A percentile compares a stretch with the other conserved stretches of the same genome.
phyloP scores from a whole-genome alignment of 2,888 invertebrate species.

The Eupithecia centaureata region DNA sequence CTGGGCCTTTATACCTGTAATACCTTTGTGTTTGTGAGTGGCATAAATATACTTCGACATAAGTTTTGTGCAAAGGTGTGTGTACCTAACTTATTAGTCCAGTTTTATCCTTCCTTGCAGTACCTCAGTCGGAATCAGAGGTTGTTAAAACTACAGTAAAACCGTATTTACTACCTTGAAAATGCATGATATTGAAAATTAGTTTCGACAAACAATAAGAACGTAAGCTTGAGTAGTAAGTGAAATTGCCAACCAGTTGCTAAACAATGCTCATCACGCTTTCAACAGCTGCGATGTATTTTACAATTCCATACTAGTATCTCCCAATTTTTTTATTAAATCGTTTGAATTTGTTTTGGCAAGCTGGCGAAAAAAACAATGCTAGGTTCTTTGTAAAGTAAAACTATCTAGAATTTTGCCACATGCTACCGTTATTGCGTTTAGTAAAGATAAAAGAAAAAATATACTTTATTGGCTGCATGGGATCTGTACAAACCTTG shows the following conservation, averaged over 20 bases:
- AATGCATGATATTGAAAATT: no score
- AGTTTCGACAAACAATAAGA: no score
- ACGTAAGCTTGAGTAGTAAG: no score
- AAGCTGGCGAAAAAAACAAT: background rate
- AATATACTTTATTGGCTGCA: background rate
- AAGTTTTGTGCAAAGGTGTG: background rate
- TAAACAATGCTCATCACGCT: slow-evolving; percentile 41
- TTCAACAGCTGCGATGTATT: slow-evolving; percentile 42
- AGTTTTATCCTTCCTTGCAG: no score
- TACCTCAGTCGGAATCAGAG: no score
- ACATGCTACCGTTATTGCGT: background rate
- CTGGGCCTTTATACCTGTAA: background rate
- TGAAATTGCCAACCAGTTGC: slow-evolving; percentile 6
- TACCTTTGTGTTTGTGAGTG: background rate
- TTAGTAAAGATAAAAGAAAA: background rate
- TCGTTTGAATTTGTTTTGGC: background rate
- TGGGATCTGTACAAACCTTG: background rate
- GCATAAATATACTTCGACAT: background rate
- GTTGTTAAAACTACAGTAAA: no score
- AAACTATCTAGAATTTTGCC: background rate
- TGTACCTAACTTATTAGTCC: no score
- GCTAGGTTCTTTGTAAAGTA: no score
- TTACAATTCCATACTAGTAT: slow-evolving; percentile 34
- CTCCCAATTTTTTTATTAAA: background rate
- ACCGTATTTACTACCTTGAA: no score